These are phyloP conservation scores for Drosophila paulistorum DNA, from an alignment of 1,140 invertebrate species.

Conservation along the genomic window DNA sequence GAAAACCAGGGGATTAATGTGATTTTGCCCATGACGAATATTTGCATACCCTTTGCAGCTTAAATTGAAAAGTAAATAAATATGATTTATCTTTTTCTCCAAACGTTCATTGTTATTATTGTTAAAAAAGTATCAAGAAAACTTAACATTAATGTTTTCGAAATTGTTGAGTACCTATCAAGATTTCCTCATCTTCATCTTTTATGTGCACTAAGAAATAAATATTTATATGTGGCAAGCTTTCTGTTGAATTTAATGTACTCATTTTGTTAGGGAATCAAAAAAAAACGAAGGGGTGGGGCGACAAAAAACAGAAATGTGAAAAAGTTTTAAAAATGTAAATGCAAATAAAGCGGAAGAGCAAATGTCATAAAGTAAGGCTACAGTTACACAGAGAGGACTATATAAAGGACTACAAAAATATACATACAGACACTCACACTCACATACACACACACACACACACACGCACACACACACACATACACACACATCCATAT, in stretches of 20 bases:
- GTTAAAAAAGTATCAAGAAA: too few relatives aligned
- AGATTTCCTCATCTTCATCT: too few relatives aligned
- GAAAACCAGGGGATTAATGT: conserved; percentile 4
- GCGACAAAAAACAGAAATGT: conserved; percentile 16
- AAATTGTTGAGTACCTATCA: too few relatives aligned
- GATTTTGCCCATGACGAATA: not conserved
- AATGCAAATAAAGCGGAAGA: conserved; percentile 69
- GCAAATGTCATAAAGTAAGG: conserved; percentile 77
- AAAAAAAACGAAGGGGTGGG: not conserved
- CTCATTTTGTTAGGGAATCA: conserved; percentile 6
- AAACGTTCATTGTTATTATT: too few relatives aligned
- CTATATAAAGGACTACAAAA: conserved; percentile 53
- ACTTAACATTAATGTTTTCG: too few relatives aligned
- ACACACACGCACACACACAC: conserved; percentile 7
- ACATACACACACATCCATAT: conserved; percentile 14
- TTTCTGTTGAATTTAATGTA: not conserved
- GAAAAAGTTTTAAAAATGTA: conserved; percentile 61
- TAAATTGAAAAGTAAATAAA: too few relatives aligned
- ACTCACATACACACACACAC: conserved; percentile 16
- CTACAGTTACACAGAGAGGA: conserved; percentile 53
- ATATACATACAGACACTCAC: conserved; percentile 10
- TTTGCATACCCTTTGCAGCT: too few relatives aligned
- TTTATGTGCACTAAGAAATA: too few relatives aligned
- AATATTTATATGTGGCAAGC: too few relatives aligned
- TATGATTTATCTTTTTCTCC: too few relatives aligned